Evolutionary conservation across 2,888 invertebrate species (phyloP).

Genomic region (Philereme vetulata): DNA sequence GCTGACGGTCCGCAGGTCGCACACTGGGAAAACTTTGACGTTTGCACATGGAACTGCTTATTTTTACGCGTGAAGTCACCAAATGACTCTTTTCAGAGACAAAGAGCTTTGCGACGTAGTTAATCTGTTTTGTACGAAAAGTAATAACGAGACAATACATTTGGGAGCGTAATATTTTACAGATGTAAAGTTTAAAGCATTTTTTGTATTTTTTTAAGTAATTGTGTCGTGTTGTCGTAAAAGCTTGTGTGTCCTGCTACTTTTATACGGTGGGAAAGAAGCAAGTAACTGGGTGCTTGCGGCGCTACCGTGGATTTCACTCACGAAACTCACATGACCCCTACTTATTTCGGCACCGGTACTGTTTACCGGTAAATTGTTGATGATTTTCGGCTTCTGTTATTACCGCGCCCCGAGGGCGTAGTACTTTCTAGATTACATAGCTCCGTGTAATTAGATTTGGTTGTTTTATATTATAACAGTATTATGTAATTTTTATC

Average conservation of each 20-base stretch:
- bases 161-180: conserved; percentile 21
- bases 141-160: neutral
- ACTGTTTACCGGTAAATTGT: conserved; percentile 69
- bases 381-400: conserved; percentile 79
- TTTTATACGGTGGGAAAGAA: conserved; percentile 70
- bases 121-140: conserved; percentile 11
- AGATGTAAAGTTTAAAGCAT: conserved; percentile 14
- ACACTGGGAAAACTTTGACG: conserved; percentile 42
- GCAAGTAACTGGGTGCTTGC: conserved; percentile 65
- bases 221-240: neutral
- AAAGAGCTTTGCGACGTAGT: conserved; percentile 13
- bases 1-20: conserved; percentile 51
- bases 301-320: conserved; percentile 78
- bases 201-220: neutral
- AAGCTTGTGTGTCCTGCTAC: conserved; percentile 25
- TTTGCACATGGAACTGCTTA: conserved; percentile 23
- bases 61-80: conserved; percentile 26
- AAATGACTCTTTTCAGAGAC: conserved; percentile 15
- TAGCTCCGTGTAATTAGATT: conserved; percentile 49
- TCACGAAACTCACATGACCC: conserved; percentile 71
- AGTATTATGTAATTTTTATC: conserved; percentile 7
- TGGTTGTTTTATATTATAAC: conserved; percentile 16
- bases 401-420: conserved; percentile 61
- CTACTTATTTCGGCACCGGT: conserved; percentile 72
- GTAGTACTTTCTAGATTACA: conserved; percentile 60